phyloP scores from a whole-genome alignment of 2,113 vertebrate species.

The Fulmarus glacialis region DNA sequence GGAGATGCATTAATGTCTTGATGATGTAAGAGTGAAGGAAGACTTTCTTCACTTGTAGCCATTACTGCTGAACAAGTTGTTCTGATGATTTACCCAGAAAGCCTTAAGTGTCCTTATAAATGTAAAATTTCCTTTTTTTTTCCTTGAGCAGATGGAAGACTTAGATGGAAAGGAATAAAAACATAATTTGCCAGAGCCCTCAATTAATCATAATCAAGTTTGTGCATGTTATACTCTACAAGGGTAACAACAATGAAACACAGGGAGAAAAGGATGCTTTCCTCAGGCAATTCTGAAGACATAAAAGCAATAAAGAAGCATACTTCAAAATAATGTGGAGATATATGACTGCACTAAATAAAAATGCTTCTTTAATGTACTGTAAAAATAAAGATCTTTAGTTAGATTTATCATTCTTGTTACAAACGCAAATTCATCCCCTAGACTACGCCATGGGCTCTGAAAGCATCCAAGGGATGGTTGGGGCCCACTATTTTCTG shows the following conservation, averaged over 20 bases:
- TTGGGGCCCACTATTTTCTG: neutral
- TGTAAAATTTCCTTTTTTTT: neutral
- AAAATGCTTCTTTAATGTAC: conserved; percentile 71
- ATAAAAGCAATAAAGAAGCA: conserved; percentile 69
- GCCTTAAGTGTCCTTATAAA: conserved; percentile 21
- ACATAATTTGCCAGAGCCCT: conserved; percentile 15
- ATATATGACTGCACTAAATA: conserved; percentile 72
- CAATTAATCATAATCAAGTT: conserved; percentile 71
- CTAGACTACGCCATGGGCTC: neutral
- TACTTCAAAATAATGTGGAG: conserved; percentile 75
- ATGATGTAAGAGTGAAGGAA: neutral
- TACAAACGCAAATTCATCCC: conserved; percentile 35
- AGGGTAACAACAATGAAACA: conserved; percentile 57
- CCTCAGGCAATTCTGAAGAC: conserved; percentile 68
- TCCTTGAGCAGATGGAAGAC: conserved; percentile 55
- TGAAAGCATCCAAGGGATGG: neutral
- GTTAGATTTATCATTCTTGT: conserved; percentile 70
- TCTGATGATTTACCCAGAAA: conserved; percentile 39
- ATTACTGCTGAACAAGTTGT: conserved; percentile 23
- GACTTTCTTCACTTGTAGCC: neutral
- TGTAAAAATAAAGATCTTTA: conserved; percentile 70
- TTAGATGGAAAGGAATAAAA: conserved; percentile 49
- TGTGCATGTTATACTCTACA: conserved; percentile 55
- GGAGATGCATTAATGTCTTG: neutral
- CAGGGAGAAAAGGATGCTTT: conserved; percentile 63